Base-by-base conservation (phyloP, 2,797 vertebrate species). In the Anguilla anguilla region DNA sequence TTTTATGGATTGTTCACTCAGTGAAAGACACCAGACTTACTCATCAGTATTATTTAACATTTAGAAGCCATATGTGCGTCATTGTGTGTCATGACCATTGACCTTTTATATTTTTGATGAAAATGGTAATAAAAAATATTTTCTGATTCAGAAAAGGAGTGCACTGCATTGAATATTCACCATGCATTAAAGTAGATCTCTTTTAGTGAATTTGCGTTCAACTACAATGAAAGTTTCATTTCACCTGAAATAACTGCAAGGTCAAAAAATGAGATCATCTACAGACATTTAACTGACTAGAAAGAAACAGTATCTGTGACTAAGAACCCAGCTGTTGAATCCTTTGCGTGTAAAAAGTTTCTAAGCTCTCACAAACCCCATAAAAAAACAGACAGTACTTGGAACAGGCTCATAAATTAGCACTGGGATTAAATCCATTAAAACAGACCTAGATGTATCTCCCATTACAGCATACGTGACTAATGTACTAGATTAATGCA, bases 361-460 rank as follows among this genome's bases (percentile, higher is more conserved):
- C n/a, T 69, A 69, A n/a, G 25, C 64, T 72, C 69, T 28, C 69
- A 2, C 28, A 72, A 74, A 35, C 69, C n/a, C 69, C 9, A 17
- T 72, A n/a, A 35, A 74, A 57, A 35, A 74, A 31, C 69, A 35
- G 69, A 72, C 0, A 35, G 69, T 19, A 35, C 69, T 35, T 35
- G 69, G n/a, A 74, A 69, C 64, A 69, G 7, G 69, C 28, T 9
- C n/a, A 74, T 74, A 74, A 74, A 74, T 74, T 74, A 74, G 31
- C 69, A 35, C 35, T 35, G 13, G 31, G 15, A 74, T 31, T 15
- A 74, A 74, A 74, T 74, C 28, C 28, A 74, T 74, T 74, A 31
- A 67, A 35, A 74, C 69, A 69, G 64, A 74, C 10, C 7, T 31
- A 74, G 31, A 74, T 35, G 69, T 13, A 3, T 11, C 31, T 74